Base-by-base conservation (phyloP, 1,140 invertebrate species). In the Himalopsyche phryganea region DNA sequence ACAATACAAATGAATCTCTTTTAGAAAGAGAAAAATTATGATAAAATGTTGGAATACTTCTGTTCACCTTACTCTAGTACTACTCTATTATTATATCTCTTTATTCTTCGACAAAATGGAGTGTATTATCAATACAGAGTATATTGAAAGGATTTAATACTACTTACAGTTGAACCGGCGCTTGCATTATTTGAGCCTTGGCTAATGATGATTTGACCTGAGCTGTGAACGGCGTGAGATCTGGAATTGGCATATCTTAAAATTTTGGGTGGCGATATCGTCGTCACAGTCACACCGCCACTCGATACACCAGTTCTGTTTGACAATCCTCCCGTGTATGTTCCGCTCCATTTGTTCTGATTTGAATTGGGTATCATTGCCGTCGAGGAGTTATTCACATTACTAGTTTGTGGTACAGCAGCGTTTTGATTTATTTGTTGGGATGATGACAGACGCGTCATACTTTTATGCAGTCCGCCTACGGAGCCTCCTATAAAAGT, bases 381-480 rank as follows among this genome's bases (percentile, higher is more conserved):
- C 45, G 72, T 70, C 50, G 65, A 63, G 0, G 69, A 68, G 47
- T 68, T 72, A 23, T 70, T 67, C 5, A 67, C 67, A 0, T 69
- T 67, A 28, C 52, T 66, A 36, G 66, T 65, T 52, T 66, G 73
- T 7, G 66, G 67, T 9, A 69, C 61, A 68, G 70, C 41, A 65
- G 69, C 65, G 72, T 76, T 62, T 19, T 60, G 64, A 66, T 80
- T 82, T 52, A 87, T 86, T 67, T 87, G 83, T 67, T 86, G 84
- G 47, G 85, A 88, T 6, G 86, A 87, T 58, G 85, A 88, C 36
- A 90, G 71, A 35, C 87, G 78, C n/a, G 87, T 89, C 86, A 90
- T 88, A 68, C 87, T 90, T 68, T 89, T 89, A 68, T 90, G 87
- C 1, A 90, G 74, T n/a, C 86, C 87, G 7, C 85, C 85, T 13